A percentile compares a stretch with the other conserved stretches of the same genome.
Conservation (phyloP, 2,888 invertebrate genomes). For the Camptogramma bilineatum region DNA sequence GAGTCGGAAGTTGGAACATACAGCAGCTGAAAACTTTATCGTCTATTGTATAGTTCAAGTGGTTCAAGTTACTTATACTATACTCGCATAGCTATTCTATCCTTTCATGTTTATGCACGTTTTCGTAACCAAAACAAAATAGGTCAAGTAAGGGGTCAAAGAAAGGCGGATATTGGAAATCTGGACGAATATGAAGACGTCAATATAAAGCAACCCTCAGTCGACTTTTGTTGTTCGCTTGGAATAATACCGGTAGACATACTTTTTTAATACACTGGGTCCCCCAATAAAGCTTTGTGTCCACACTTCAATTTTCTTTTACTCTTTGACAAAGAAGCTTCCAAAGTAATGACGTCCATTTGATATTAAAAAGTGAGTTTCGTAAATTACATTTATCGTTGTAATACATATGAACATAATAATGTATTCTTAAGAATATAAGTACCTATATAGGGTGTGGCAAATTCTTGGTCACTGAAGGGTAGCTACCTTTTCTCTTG, state of each 20-base stretch:
- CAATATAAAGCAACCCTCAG: slow-evolving; percentile 45
- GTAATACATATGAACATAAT: too few relatives aligned
- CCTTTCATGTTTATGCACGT: slow-evolving; percentile 11
- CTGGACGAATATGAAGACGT: slow-evolving; percentile 44
- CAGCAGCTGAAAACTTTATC: background rate
- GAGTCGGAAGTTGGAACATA: slow-evolving; percentile 1
- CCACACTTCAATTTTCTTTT: slow-evolving; percentile 27
- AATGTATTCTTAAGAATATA: too few relatives aligned
- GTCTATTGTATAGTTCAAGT: background rate
- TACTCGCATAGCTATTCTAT: background rate
- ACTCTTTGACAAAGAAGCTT: background rate
- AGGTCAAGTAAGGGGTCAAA: slow-evolving; percentile 20
- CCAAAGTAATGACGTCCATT: slow-evolving; percentile 1
- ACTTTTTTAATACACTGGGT: slow-evolving; percentile 39
- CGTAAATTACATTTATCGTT: background rate
- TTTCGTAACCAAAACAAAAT: slow-evolving; percentile 18
- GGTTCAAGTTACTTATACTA: background rate
- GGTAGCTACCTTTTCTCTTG: too few relatives aligned
- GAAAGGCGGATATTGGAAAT: slow-evolving; percentile 43
- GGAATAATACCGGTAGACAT: slow-evolving; percentile 37
- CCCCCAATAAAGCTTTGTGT: slow-evolving; percentile 35
- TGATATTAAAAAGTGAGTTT: slow-evolving; percentile 5
- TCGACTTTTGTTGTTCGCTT: slow-evolving; percentile 43
- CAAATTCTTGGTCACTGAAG: too few relatives aligned
- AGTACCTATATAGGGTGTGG: too few relatives aligned